These are phyloP conservation scores for Drosophila funebris DNA, from an alignment of 1,140 invertebrate genomes.

Conservation along the genomic window DNA sequence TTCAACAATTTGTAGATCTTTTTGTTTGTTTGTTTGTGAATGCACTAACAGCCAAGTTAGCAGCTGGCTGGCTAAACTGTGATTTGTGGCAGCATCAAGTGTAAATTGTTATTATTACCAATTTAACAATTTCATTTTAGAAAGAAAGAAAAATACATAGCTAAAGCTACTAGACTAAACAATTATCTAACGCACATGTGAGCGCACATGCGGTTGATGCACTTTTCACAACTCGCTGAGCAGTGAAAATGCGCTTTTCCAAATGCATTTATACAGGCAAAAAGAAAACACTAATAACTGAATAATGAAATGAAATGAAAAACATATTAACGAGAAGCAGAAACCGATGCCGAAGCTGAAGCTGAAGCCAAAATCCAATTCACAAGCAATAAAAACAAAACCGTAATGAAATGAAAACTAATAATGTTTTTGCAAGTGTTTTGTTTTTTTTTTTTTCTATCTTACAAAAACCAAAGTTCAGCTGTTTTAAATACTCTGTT, in stretches of 20 bases:
- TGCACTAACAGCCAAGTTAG: conserved; percentile 66
- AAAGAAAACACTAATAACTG: conserved; percentile 33
- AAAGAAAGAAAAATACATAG: background rate
- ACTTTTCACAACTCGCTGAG: conserved; percentile 78
- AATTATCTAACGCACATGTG: conserved; percentile 82
- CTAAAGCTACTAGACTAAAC: conserved; percentile 37
- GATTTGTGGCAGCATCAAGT: conserved; percentile 3
- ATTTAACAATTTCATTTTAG: background rate
- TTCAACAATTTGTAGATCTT: background rate
- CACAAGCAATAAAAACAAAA: conserved; percentile 18
- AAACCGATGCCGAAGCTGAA: conserved; percentile 25
- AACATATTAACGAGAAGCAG: conserved; percentile 21
- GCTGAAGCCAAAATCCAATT: conserved; percentile 18
- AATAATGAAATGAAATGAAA: conserved; percentile 8
- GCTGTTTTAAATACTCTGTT: conserved; percentile 31
- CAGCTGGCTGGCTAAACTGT: conserved; percentile 23
- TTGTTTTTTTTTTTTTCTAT: background rate
- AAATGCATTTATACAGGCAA: conserved; percentile 42
- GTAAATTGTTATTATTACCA: background rate
- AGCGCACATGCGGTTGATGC: conserved; percentile 76
- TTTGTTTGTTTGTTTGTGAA: conserved; percentile 12
- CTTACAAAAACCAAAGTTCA: conserved; percentile 19
- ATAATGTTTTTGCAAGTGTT: conserved; percentile 62
- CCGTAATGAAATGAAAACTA: conserved; percentile 21
- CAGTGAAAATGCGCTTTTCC: conserved; percentile 72